Conservation (phyloP, 2,797 vertebrate species). For the Arrhamphus sclerolepis region DNA sequence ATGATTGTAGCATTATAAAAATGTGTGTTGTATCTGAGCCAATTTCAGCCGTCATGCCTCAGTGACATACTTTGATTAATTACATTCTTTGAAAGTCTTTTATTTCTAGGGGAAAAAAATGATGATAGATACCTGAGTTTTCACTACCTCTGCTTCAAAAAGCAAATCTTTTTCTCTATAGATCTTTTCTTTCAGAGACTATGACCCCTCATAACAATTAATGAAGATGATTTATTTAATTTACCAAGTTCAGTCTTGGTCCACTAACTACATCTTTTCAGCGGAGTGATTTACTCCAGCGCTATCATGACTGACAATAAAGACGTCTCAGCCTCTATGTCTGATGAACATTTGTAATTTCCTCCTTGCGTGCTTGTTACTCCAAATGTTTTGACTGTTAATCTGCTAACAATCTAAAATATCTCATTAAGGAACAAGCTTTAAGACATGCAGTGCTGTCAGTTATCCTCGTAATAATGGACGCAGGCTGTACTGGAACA, state of each 20-base stretch:
- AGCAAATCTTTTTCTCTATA: not conserved
- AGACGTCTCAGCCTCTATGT: no score
- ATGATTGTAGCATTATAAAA: constrained; percentile 16
- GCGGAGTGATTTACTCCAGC: not conserved
- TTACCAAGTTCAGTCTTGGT: not conserved
- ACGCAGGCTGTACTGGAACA: no score
- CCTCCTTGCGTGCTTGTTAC: no score
- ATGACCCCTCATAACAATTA: not conserved
- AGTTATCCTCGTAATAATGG: no score
- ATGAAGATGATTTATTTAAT: not conserved
- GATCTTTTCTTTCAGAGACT: constrained; percentile 1
- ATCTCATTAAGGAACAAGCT: no score
- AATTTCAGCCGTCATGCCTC: constrained; percentile 8
- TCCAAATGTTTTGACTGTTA: no score
- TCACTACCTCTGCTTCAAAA: not conserved
- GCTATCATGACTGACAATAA: not conserved
- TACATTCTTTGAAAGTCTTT: constrained; percentile 11
- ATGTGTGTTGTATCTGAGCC: constrained; percentile 25
- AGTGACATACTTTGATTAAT: constrained; percentile 23
- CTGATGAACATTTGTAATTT: no score
- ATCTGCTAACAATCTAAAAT: no score
- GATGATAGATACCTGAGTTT: not conserved
- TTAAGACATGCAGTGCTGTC: no score
- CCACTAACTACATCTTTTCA: constrained; percentile 1
- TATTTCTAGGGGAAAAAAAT: not conserved